Conservation (phyloP, 2,113 vertebrate genomes). For the Plecotus auritus region DNA sequence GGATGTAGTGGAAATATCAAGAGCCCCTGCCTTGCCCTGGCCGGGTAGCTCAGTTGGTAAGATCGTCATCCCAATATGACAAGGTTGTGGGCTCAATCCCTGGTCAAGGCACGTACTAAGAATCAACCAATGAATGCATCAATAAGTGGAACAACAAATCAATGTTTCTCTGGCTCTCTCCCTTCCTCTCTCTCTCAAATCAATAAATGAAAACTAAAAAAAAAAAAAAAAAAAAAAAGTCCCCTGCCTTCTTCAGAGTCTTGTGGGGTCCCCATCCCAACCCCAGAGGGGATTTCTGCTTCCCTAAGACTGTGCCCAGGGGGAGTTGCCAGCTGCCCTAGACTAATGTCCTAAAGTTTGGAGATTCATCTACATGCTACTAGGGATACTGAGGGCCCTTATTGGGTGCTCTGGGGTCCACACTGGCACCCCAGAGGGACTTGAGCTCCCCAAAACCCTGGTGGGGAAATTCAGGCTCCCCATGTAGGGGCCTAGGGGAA, state of each 20-base stretch:
- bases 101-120: no score
- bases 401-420: background rate
- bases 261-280: background rate
- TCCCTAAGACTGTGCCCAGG: no score
- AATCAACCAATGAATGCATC: no score
- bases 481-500: accelerated
- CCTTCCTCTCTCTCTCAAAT: no score
- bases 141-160: no score
- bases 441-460: background rate
- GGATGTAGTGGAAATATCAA: background rate
- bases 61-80: no score
- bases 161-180: no score
- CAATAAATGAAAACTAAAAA: no score
- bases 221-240: background rate
- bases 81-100: no score
- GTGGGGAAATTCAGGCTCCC: background rate
- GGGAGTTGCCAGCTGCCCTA: background rate
- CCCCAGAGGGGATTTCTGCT: background rate
- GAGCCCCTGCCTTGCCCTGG: background rate
- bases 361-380: background rate
- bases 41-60: no score
- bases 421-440: background rate
- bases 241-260: background rate
- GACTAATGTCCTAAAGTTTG: background rate
- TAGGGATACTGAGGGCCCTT: background rate